phyloP scores from a whole-genome alignment of 2,888 invertebrate genomes.

The Allolobophora icterica region DNA sequence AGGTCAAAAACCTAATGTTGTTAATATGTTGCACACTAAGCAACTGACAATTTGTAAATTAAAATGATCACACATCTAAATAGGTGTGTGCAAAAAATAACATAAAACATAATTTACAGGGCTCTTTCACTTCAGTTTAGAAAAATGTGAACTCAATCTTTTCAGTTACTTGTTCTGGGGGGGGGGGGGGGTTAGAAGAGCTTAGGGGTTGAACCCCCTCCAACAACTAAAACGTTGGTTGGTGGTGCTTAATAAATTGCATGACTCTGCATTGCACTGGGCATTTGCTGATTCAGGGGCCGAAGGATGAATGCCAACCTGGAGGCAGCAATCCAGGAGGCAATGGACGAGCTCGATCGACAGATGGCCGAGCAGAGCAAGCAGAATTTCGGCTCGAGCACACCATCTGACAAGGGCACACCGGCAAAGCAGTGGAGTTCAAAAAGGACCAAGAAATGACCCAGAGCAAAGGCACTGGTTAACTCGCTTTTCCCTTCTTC shows the following conservation, averaged over 20 bases:
- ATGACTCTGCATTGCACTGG: not conserved
- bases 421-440: not conserved
- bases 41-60: no score
- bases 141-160: no score
- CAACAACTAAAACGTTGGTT: no score
- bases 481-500: not conserved
- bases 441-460: constrained; percentile 21
- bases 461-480: not conserved
- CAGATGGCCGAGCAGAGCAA: constrained; percentile 41
- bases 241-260: not conserved
- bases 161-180: no score
- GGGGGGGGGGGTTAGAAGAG: no score
- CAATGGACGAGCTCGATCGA: constrained; percentile 82
- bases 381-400: not conserved
- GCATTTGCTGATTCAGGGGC: constrained; percentile 72
- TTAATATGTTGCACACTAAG: no score
- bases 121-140: no score
- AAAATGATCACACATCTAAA: no score
- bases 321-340: constrained; percentile 90
- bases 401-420: constrained; percentile 6
- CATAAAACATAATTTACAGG: no score
- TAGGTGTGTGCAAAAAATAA: no score
- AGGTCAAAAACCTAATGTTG: no score
- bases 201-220: no score
- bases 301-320: constrained; percentile 88